These are phyloP conservation scores for Amphipoea lucens DNA, from an alignment of 2,888 invertebrate genomes.

Conservation along the genomic window DNA sequence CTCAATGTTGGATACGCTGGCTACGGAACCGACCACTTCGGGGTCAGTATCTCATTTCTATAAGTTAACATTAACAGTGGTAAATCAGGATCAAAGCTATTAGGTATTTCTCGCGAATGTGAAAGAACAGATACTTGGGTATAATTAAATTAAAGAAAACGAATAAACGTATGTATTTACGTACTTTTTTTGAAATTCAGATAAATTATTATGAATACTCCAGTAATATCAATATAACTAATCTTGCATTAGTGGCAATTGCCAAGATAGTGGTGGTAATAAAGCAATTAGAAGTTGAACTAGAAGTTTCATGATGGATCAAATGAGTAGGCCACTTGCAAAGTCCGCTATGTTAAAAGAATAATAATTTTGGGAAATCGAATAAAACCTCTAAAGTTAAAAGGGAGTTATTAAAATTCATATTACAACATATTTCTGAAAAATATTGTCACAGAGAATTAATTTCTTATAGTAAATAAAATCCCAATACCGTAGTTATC, in stretches of 20 bases:
- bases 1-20: constrained; percentile 81
- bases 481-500: too few species aligned
- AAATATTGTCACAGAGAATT: too few species aligned
- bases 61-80: background rate
- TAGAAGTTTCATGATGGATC: background rate
- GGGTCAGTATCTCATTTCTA: constrained; percentile 71
- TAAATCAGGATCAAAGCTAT: background rate
- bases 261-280: background rate
- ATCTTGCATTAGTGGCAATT: background rate
- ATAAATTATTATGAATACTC: background rate
- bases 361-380: too few species aligned
- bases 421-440: too few species aligned
- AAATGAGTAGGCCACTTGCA: too few species aligned
- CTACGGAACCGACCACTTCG: constrained; percentile 84
- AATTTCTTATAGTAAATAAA: too few species aligned
- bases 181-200: background rate
- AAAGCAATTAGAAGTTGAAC: background rate
- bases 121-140: background rate
- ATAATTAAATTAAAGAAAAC: too few species aligned
- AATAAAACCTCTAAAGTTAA: too few species aligned
- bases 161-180: background rate
- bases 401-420: too few species aligned
- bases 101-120: background rate
- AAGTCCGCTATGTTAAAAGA: too few species aligned
- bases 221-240: background rate